Evolutionary conservation across 2,888 invertebrate species (phyloP), one percentile per base, ranked within the genome.

Genomic region (Lepas anatifera): DNA sequence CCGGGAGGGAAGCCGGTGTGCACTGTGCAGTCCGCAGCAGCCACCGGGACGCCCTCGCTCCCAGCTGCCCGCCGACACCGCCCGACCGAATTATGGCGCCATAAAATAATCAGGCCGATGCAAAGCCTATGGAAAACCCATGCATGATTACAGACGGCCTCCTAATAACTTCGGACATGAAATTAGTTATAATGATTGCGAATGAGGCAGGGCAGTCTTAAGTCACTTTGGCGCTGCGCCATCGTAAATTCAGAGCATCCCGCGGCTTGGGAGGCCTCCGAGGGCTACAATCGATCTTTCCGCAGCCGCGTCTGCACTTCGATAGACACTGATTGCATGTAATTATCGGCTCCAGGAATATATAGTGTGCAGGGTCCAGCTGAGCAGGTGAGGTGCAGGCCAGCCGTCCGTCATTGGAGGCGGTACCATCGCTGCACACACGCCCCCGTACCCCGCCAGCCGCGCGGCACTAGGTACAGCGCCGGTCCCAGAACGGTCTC

Each of bases 101-200:
- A 35, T 58, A 58, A 58, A 58, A 58, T 58, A 25, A 58, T 58
- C 35, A 35, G 22, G 32, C 18, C 8, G 35, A 58, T 58, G 58
- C 58, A 35, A 58, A 35, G 32, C 32, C 35, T 58, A 58, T 35
- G 58, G 58, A 58, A 58, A 58, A 58, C 35, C 32, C 35, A 35
- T 58, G 58, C 58, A 58, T 35, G 35, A 58, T 58, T 58, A 58
- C 58, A 58, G 58, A 18, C 35, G 58, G 58, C 35, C 35, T 18
- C n/a, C 7, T 18, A 11, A 18, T 58, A 58, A 58, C 35, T 32
- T 32, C 22, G 22, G 22, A 22, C 35, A 35, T 58, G 32, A 58
- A 58, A 58, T 58, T 58, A 58, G 58, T 58, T 58, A 32, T 58
- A 58, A 58, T 58, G 22, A 58, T 58, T 58, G 58, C 32, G 32